These are phyloP conservation scores for Mandrillus leucophaeus DNA, from an alignment of 2,113 vertebrate species.

Conservation along the genomic window DNA sequence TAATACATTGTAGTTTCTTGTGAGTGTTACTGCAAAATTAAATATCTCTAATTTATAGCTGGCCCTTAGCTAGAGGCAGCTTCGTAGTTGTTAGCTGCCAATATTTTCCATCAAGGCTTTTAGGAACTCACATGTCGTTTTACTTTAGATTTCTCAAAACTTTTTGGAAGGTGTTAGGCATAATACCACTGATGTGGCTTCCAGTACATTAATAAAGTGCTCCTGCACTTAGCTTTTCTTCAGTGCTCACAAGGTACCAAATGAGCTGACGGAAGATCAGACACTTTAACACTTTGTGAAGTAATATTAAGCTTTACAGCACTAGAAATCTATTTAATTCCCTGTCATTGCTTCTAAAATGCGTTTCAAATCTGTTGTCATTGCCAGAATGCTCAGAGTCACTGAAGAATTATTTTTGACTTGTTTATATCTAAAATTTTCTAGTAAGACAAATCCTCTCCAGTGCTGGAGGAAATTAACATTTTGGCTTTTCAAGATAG, in stretches of 20 bases:
- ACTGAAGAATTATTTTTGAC: conserved; percentile 46
- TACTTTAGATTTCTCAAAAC: conserved; percentile 10
- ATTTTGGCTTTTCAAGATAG: conserved; percentile 36
- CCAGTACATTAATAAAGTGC: not conserved
- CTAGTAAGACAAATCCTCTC: conserved; percentile 48
- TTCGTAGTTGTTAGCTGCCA: conserved; percentile 1
- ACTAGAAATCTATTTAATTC: conserved; percentile 57
- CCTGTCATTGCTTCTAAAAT: conserved; percentile 47
- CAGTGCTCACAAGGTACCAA: not conserved
- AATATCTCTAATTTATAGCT: conserved; percentile 44
- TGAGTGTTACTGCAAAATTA: conserved; percentile 39
- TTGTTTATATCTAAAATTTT: conserved; percentile 27
- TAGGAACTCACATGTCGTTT: not conserved
- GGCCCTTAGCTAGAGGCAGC: not conserved
- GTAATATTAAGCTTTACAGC: conserved; percentile 32
- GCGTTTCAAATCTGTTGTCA: conserved; percentile 61
- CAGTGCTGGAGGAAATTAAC: conserved; percentile 1
- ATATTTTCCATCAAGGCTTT: not conserved
- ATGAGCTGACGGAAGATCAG: conserved; percentile 6
- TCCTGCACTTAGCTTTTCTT: conserved; percentile 27
- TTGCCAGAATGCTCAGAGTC: conserved; percentile 44
- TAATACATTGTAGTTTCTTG: conserved; percentile 15
- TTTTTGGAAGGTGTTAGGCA: not conserved
- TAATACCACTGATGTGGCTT: not conserved
- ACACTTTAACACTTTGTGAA: conserved; percentile 42